Base-by-base conservation (phyloP, 23 tunicate species). In the Ascidia mentula region DNA sequence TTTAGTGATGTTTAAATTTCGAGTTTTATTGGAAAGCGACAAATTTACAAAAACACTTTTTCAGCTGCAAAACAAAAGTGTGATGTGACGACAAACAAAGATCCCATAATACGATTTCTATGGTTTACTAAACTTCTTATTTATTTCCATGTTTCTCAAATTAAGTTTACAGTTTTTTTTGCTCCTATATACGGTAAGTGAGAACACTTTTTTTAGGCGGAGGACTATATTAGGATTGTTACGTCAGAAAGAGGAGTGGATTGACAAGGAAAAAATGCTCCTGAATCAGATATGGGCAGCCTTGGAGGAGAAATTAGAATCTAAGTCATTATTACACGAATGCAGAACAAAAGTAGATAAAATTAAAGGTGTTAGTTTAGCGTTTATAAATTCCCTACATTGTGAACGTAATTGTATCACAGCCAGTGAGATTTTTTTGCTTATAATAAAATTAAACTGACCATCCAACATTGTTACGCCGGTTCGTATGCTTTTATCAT, bases 201-300 rank as follows among this genome's bases (percentile, higher is more conserved):
- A 17, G 45, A 12, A 20, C 12, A 12, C 34, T 5, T 70, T 76
- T 92, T 46, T 24, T 79, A 92, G 97, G 61, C 89, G 92, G 4
- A 83, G 88, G 31, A 87, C 97, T 18, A 87, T 92, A 0, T 72
- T 92, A 7, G 83, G 89, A 26, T 83, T 92, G 40, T 78, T 92
- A 30, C 92, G 87, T 37, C 97, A 92, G 40, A 92, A 92, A 69
- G 92, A 92, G 79, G 97, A 92, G 83, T 92, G 97, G 97, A 69
- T 87, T 8, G 97, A 92, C 53, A 92, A 92, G 78, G 97, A 92
- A 40, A 92, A 92, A 83, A 92, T 92, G 97, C 83, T 92, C 34
- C 75, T 92, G 39, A 92, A 87, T 75, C 97, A 92, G 69, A 46
- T 92, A 22, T 92, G 97, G 97, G 97, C 97, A 0, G 97, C 97